Conservation (phyloP, 2,888 invertebrate species). For the Nomada flava region DNA sequence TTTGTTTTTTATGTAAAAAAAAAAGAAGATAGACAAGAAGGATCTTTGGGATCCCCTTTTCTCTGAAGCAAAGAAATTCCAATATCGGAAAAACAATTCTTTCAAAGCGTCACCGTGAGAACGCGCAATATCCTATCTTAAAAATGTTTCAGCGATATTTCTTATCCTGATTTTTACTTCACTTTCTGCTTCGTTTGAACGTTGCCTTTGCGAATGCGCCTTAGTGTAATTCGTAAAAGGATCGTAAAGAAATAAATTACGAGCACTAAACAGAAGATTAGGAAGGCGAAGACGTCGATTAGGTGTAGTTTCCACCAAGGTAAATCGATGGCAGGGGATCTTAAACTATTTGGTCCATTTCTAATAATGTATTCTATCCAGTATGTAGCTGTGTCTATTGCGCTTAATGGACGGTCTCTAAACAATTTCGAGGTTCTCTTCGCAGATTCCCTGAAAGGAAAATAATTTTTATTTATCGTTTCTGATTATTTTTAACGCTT, state of each 20-base stretch:
- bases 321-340: slow-evolving; percentile 69
- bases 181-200: neutral
- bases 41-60: neutral
- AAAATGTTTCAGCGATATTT: neutral
- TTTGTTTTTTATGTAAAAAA: too few relatives aligned
- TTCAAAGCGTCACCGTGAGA: too few relatives aligned
- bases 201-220: neutral
- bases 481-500: neutral
- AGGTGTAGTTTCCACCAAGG: slow-evolving; percentile 74
- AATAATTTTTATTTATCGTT: neutral
- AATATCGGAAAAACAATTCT: too few relatives aligned
- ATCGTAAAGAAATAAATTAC: neutral
- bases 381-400: slow-evolving; percentile 72
- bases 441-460: slow-evolving; percentile 62
- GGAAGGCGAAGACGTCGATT: slow-evolving; percentile 71
- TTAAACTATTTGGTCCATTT: slow-evolving; percentile 71
- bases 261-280: slow-evolving; percentile 10
- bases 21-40: neutral
- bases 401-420: slow-evolving; percentile 74
- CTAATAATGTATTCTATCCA: slow-evolving; percentile 79
- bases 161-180: neutral
- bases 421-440: slow-evolving; percentile 64
- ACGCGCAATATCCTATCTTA: too few relatives aligned
- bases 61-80: neutral
- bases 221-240: neutral